Evolutionary conservation across 2,113 vertebrate genomes (phyloP).

Genomic region (Sialia sialis): DNA sequence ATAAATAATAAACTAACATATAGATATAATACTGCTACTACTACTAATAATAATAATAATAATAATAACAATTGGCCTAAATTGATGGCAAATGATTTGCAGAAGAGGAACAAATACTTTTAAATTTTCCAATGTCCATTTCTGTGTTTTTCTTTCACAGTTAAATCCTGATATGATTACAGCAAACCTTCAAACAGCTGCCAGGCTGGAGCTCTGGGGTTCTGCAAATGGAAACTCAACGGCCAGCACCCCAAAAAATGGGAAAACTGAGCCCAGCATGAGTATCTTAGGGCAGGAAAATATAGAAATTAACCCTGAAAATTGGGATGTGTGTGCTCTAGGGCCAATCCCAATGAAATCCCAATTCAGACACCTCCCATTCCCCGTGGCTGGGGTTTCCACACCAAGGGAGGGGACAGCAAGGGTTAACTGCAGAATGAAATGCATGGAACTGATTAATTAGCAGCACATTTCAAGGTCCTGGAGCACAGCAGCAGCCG

Average conservation of each 20-base stretch:
- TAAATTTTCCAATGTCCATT: background rate
- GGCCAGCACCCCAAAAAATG: background rate
- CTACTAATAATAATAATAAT: too few relatives aligned
- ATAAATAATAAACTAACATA: too few relatives aligned
- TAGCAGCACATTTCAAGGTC: background rate
- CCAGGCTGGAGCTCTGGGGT: background rate
- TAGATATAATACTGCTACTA: too few relatives aligned
- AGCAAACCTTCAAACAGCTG: background rate
- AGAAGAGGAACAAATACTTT: background rate
- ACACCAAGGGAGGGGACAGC: background rate
- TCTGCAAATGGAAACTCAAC: background rate
- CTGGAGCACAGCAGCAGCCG: background rate
- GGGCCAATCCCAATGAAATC: background rate
- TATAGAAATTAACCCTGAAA: background rate
- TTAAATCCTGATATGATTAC: background rate
- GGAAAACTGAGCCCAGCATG: background rate
- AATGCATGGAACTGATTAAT: slow-evolving; percentile 17
- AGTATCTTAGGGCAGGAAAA: background rate
- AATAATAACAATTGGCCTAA: too few relatives aligned
- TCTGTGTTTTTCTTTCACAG: background rate
- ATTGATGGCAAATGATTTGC: background rate
- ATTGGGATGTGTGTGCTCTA: rapidly evolving
- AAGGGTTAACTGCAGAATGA: background rate
- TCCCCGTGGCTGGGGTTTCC: background rate
- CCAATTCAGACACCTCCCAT: background rate